Conservation (phyloP, 2,797 vertebrate genomes). For the Cryptoprocta ferox region DNA sequence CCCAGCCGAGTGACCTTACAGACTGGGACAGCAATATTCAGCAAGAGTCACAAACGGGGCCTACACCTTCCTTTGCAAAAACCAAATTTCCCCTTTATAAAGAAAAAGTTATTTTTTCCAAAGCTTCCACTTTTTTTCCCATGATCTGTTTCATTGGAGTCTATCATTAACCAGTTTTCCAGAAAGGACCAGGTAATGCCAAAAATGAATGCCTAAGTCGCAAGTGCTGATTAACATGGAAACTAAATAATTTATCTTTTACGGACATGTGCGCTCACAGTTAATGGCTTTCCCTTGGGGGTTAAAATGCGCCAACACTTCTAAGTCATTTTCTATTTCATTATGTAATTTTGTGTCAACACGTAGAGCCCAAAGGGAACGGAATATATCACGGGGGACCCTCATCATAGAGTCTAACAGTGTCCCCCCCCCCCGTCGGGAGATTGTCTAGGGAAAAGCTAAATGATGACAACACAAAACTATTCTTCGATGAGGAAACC, state of each 20-base stretch:
- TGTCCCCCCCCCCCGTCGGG: background rate
- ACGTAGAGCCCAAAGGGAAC: background rate
- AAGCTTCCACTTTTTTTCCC: background rate
- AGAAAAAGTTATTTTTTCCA: background rate
- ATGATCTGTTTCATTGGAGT: background rate
- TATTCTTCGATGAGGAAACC: background rate
- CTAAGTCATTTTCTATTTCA: background rate
- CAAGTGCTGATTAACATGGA: background rate
- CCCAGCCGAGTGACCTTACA: background rate
- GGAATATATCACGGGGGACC: background rate
- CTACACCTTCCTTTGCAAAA: background rate
- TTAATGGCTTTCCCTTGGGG: background rate
- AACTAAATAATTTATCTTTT: background rate
- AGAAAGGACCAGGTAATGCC: background rate
- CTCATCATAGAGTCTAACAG: accelerated
- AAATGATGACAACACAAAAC: background rate
- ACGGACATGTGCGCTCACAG: background rate
- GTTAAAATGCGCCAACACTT: background rate
- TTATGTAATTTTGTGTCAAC: background rate
- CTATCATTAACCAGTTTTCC: background rate
- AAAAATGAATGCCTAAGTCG: background rate
- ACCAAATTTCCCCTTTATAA: background rate
- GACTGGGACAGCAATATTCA: background rate
- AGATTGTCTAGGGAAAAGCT: background rate
- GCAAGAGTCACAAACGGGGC: background rate